Evolutionary conservation across 2,797 vertebrate genomes (phyloP).

Genomic region (Percopsis omiscomaycus): DNA sequence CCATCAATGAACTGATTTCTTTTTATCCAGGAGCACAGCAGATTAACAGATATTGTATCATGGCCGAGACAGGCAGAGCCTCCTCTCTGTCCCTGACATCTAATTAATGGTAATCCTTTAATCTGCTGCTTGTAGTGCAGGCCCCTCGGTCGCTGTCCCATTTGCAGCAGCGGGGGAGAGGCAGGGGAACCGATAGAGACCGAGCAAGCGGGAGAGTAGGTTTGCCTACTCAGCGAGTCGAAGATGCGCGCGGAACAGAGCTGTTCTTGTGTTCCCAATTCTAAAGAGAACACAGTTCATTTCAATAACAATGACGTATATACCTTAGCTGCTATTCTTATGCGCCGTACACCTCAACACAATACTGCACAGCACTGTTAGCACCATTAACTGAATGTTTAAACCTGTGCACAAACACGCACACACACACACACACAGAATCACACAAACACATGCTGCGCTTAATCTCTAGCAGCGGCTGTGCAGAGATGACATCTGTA

Average conservation of each 20-base stretch:
- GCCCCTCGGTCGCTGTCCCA: constrained; percentile 77
- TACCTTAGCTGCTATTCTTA: constrained; percentile 10
- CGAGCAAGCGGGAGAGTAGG: constrained; percentile 46
- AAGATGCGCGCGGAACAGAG: constrained; percentile 36
- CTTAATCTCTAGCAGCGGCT: constrained; percentile 39
- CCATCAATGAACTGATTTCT: constrained; percentile 84
- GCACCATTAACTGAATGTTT: background rate
- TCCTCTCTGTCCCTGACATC: constrained; percentile 74
- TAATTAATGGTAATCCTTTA: constrained; percentile 96
- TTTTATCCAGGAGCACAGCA: constrained; percentile 80
- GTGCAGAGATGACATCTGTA: constrained; percentile 60
- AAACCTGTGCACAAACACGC: constrained; percentile 13
- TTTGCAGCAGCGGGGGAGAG: constrained; percentile 72
- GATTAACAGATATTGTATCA: constrained; percentile 90
- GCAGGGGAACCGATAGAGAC: constrained; percentile 59
- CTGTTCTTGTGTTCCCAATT: constrained; percentile 42
- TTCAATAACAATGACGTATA: constrained; percentile 22
- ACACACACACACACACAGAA: background rate
- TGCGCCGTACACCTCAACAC: background rate
- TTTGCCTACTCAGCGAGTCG: constrained; percentile 72
- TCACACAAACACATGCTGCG: constrained; percentile 27
- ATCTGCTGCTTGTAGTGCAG: constrained; percentile 80
- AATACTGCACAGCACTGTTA: background rate
- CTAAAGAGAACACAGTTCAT: constrained; percentile 56
- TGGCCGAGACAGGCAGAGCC: constrained; percentile 83